Percentiles rank a stretch among this genome's conserved stretches.
Evolutionary conservation across 2,113 vertebrate genomes (phyloP).

Genomic region (Amazona guildingii): DNA sequence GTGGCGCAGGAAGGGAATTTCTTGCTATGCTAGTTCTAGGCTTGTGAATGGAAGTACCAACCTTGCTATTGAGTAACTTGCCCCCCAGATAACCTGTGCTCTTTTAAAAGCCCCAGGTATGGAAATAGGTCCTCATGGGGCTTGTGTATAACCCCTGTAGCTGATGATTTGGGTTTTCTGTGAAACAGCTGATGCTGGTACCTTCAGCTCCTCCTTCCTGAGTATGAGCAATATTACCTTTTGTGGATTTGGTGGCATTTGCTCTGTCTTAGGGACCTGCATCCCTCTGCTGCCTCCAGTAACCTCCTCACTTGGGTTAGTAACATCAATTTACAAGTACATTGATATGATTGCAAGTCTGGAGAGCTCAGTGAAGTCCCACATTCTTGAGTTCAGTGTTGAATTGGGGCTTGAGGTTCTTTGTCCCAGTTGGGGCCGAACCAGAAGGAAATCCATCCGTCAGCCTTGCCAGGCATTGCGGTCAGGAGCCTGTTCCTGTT

Average conservation of each 20-base stretch:
- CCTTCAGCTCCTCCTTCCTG: background rate
- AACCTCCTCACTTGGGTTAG: background rate
- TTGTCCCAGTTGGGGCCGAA: background rate
- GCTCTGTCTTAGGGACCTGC: background rate
- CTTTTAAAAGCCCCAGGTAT: background rate
- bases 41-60: background rate
- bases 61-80: background rate
- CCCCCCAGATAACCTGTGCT: background rate
- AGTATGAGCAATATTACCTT: background rate
- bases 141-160: background rate
- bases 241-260: background rate
- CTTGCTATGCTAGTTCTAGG: background rate
- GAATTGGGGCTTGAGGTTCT: background rate
- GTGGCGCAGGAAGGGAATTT: background rate
- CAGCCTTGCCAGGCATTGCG: fast-evolving
- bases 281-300: background rate
- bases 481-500: fast-evolving
- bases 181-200: background rate
- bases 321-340: background rate
- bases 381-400: background rate
- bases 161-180: background rate
- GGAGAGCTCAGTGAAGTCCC: fast-evolving
- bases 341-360: background rate
- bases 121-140: background rate
- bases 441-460: background rate